phyloP scores from a whole-genome alignment of 2,888 invertebrate species.

The Oithona nana region DNA sequence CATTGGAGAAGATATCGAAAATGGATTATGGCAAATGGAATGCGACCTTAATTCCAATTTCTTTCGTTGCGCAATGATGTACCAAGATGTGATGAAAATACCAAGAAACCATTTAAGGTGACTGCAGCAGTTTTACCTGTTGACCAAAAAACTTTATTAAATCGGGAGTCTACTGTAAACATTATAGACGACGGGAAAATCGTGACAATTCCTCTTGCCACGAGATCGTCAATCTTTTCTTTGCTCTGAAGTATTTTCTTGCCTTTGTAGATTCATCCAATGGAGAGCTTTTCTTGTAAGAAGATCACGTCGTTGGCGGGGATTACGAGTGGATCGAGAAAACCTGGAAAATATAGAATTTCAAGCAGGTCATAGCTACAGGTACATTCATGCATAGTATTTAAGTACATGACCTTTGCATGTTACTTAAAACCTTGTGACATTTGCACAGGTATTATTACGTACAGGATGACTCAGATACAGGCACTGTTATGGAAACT shows the following conservation, averaged over 20 bases:
- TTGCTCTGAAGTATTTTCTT: too few relatives aligned
- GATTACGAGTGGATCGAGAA: constrained; percentile 9
- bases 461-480: constrained; percentile 8
- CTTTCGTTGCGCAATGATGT: constrained; percentile 3
- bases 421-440: not conserved
- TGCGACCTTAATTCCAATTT: constrained; percentile 4
- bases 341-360: constrained; percentile 6
- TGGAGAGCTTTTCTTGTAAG: constrained; percentile 12
- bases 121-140: too few relatives aligned
- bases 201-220: too few relatives aligned
- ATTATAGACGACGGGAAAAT: too few relatives aligned
- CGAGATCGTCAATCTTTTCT: too few relatives aligned
- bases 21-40: not conserved
- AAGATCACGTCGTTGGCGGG: constrained; percentile 1
- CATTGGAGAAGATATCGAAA: not conserved
- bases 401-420: not conserved
- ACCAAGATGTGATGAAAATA: constrained; percentile 4
- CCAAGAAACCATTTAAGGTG: constrained; percentile 10
- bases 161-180: too few relatives aligned
- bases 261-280: constrained; percentile 8
- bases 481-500: constrained; percentile 12
- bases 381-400: not conserved
- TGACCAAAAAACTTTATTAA: too few relatives aligned
- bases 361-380: not conserved
- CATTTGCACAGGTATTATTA: not conserved